Conservation (phyloP, 2,797 vertebrate species). For the Pseudochirops corinnae region DNA sequence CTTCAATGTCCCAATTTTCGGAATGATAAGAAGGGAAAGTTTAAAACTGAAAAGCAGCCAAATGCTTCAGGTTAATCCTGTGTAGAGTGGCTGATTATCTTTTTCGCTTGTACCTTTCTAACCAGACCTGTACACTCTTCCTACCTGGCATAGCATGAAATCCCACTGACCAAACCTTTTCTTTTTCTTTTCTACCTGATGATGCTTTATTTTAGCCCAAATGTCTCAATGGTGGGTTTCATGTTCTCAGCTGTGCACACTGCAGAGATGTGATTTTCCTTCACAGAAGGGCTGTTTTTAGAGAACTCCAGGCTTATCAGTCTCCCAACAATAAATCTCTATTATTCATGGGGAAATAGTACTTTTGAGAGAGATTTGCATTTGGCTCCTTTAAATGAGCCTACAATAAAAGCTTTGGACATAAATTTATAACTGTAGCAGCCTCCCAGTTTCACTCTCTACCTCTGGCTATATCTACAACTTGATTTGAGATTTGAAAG, state of each 20-base stretch:
- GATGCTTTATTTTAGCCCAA: conserved; percentile 56
- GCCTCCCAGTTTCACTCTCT: background rate
- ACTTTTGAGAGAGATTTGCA: conserved; percentile 57
- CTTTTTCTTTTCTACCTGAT: conserved; percentile 2
- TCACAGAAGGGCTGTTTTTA: conserved; percentile 62
- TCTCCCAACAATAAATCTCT: conserved; percentile 35
- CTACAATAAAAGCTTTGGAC: background rate
- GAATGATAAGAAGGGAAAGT: conserved; percentile 22
- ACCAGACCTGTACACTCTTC: conserved; percentile 16
- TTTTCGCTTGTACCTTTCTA: conserved; percentile 64
- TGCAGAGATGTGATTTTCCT: conserved; percentile 36
- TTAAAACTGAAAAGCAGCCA: conserved; percentile 44
- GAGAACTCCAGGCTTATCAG: conserved; percentile 46
- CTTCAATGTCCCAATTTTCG: conserved; percentile 51
- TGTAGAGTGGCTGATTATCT: conserved; percentile 61
- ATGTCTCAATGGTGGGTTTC: conserved; percentile 64
- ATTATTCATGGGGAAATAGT: conserved; percentile 41
- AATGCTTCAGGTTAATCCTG: conserved; percentile 59
- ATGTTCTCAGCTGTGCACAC: conserved; percentile 41
- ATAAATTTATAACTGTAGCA: background rate
- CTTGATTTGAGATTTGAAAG: background rate
- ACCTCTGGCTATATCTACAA: background rate
- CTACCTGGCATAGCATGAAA: conserved; percentile 27
- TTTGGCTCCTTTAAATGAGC: conserved; percentile 57
- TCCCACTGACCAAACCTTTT: background rate